Evolutionary conservation across 2,113 vertebrate species (phyloP), one percentile per base, ranked within the genome.

Genomic region (Dasyprocta punctata): DNA sequence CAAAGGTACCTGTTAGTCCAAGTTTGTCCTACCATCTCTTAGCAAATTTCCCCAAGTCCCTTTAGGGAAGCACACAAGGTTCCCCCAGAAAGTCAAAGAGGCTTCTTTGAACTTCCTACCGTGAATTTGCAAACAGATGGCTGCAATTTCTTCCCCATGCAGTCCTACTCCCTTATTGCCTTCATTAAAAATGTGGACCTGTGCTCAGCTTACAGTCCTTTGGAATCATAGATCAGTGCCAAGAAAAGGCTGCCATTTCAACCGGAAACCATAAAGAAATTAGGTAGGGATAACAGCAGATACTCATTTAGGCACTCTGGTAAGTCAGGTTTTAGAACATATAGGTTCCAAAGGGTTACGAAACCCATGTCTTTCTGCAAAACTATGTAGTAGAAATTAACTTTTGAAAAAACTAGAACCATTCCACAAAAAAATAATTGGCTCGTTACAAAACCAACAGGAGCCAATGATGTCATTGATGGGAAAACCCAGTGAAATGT

Each of bases 11-110:
- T 89, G 10, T 78, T 65, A 86, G 69, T 65, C 58, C 36, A 92
- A 3, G 20, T 73, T 54, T 95, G 56, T 78, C 20, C 26, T 67
- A 81, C 33, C 30, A 65, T 19, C 82, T 84, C 28, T 75, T n/a
- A n/a, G 67, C 61, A 86, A 73, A 93, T 86, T 91, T 89, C 84
- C 84, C 95, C 54, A 93, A 52, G 52, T 52, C 58, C 67, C 90
- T 93, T 92, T 16, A 63, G 78, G 89, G 30, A 17, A 78, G 8
- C 69, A 80, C 82, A 58, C 19, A 44, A 47, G 80, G n/a, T 69
- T 92, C 92, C 36, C 78, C 38, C 24, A 89, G 54, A 63, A 71
- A 4, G 58, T 47, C 52, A 87, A 89, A 81, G 83, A 65, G n/a
- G 80, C 41, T 82, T 82, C 52, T 97, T 58, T 94, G 44, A 81